phyloP scores from a whole-genome alignment of 2,888 invertebrate genomes.

The Aromia moschata region DNA sequence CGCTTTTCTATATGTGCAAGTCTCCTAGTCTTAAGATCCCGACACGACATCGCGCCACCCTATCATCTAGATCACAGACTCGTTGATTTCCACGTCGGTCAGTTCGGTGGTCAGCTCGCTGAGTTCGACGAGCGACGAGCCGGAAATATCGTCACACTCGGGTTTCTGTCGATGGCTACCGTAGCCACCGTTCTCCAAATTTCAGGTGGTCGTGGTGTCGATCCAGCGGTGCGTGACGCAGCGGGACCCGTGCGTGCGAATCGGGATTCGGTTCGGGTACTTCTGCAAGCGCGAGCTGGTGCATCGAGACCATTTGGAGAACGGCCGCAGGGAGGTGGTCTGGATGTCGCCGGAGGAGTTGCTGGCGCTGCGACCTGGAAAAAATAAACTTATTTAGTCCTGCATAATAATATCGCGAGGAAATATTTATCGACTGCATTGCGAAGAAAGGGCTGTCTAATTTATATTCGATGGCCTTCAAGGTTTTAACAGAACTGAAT shows the following conservation, averaged over 20 bases:
- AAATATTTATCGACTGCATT: too few relatives aligned
- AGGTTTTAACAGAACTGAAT: too few relatives aligned
- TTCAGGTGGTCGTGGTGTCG: conserved; percentile 59
- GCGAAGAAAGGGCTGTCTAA: too few relatives aligned
- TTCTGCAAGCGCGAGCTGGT: conserved; percentile 49
- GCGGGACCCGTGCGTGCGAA: conserved; percentile 52
- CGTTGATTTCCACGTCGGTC: conserved; percentile 49
- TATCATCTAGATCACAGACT: conserved; percentile 47
- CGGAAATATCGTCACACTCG: conserved; percentile 48
- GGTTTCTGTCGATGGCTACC: conserved; percentile 29
- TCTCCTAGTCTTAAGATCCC: too few relatives aligned
- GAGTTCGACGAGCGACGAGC: conserved; percentile 53
- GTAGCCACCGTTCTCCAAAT: conserved; percentile 40
- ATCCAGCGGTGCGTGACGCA: conserved; percentile 55
- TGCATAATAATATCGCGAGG: too few relatives aligned
- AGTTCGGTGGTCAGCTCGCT: conserved; percentile 52
- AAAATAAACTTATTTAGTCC: too few relatives aligned
- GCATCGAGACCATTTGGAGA: conserved; percentile 58
- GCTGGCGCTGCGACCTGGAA: conserved; percentile 59
- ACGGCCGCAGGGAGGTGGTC: conserved; percentile 57
- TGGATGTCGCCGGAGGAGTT: conserved; percentile 61
- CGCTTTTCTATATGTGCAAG: too few relatives aligned
- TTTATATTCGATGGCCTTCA: too few relatives aligned
- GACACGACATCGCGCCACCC: not conserved
- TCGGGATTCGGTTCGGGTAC: conserved; percentile 38